These are phyloP conservation scores for Eublepharis macularius DNA, from an alignment of 2,113 vertebrate species.

Conservation along the genomic window DNA sequence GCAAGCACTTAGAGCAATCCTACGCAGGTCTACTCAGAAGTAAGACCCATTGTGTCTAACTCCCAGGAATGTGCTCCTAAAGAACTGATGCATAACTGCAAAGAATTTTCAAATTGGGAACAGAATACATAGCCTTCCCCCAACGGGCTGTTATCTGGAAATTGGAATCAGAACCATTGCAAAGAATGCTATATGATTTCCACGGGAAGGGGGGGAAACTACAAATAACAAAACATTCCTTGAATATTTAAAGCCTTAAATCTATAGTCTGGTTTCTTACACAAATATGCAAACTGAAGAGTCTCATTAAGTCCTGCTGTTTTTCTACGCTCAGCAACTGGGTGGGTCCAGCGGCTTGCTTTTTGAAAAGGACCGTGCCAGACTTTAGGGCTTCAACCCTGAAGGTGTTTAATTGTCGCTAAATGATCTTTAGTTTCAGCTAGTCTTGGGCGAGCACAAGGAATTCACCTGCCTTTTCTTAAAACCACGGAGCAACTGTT, in stretches of 20 bases:
- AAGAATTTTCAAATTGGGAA: neutral
- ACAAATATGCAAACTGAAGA: neutral
- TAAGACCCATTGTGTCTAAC: too few species aligned
- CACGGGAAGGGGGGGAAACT: neutral
- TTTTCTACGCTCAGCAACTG: neutral
- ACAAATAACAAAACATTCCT: neutral
- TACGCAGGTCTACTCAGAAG: too few species aligned
- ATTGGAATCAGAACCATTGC: neutral
- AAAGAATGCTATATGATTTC: neutral
- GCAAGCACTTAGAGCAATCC: too few species aligned
- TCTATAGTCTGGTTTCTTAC: conserved; percentile 12
- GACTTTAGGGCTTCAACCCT: neutral
- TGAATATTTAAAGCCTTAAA: conserved; percentile 2
- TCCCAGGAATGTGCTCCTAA: neutral
- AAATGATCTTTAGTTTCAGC: neutral
- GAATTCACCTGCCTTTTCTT: neutral
- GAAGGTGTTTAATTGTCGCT: neutral
- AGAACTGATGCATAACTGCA: neutral
- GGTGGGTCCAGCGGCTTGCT: neutral
- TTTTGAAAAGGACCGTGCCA: neutral
- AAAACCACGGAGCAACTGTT: neutral
- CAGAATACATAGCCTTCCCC: neutral
- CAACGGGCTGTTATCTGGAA: neutral
- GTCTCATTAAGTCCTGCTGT: conserved; percentile 1
- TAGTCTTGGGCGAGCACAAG: neutral